Base-by-base conservation (phyloP, 2,797 vertebrate genomes). In the Spinus pinus region DNA sequence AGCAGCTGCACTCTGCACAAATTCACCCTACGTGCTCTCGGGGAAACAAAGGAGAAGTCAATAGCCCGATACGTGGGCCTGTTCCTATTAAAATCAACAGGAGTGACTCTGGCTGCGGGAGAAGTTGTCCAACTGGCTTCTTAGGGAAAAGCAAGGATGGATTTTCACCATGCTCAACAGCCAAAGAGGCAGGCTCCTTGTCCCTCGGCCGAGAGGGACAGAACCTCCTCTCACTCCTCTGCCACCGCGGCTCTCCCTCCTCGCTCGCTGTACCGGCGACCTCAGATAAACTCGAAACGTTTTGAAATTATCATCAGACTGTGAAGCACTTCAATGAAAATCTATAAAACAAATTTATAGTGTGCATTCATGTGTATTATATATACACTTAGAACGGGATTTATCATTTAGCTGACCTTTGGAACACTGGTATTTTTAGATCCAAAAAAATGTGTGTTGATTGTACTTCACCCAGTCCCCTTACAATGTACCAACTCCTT, bases 361-460 rank as follows among this genome's bases (percentile, higher is more conserved):
- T 73, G 93, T 80, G 94, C 91, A 95, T 93, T 91, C 56, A 8
- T 70, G 95, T 80, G 89, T 91, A 94, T 96, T 95, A 94, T 74
- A 94, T 71, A 88, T 69, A 93, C 88, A 73, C 85, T 94, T 90
- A 90, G 80, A 86, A 94, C 0, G 31, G 91, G 93, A 96, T 95
- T 96, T 96, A 97, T 94, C 91, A 93, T 95, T 96, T 93, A 79
- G 86, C 83, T 88, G 90, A 97, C 96, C 95, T 95, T 94, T 96
- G 82, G 91, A 94, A 85, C 95, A 49, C 60, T 23, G 93, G 13
- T 96, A 96, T 96, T 96, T 96, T 97, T 97, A 94, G 94, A 91
- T 90, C 66, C 25, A 44, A 82, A 94, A 71, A 96, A 90, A 77
- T 7, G 58, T 22, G 51, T 86, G 95, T 92, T 94, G 95, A 94